A percentile compares a stretch with the other conserved stretches of the same genome.
phyloP scores from a whole-genome alignment of 2,888 invertebrate species.

The Nasonovia ribisnigri region DNA sequence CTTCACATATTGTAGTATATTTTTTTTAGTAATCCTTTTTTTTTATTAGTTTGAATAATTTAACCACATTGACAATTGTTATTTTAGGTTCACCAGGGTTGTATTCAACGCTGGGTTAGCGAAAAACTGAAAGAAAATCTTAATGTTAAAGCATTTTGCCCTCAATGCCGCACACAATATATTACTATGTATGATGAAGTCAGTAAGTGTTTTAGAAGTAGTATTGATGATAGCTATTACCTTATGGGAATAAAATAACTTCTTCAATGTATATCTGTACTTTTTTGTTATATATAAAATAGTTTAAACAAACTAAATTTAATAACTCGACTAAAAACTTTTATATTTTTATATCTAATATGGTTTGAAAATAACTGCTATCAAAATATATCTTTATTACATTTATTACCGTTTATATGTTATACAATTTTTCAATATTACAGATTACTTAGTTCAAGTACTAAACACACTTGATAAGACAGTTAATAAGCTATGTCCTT shows the following conservation, averaged over 20 bases:
- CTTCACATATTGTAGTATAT: not conserved
- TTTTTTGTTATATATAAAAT: no score
- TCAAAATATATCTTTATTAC: not conserved
- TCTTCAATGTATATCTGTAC: not conserved
- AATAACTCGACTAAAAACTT: not conserved
- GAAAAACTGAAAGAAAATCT: constrained; percentile 96
- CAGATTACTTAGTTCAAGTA: constrained; percentile 66
- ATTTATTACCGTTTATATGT: not conserved
- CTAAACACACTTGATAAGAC: constrained; percentile 82
- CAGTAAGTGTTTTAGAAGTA: constrained; percentile 74
- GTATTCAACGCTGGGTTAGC: constrained; percentile 97
- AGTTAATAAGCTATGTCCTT: constrained; percentile 79
- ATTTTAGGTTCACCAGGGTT: constrained; percentile 88
- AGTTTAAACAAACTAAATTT: no score
- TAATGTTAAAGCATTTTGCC: constrained; percentile 85
- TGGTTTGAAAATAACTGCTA: no score
- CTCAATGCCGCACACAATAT: constrained; percentile 96
- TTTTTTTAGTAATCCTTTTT: not conserved
- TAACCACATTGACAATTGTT: constrained; percentile 34
- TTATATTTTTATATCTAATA: not conserved
- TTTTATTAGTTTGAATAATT: constrained; percentile 65
- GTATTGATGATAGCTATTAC: not conserved
- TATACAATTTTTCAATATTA: not conserved
- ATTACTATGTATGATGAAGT: constrained; percentile 94
- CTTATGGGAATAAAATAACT: not conserved